Base-by-base conservation (phyloP, 2,797 vertebrate genomes). In the Sebastes matsubarae region DNA sequence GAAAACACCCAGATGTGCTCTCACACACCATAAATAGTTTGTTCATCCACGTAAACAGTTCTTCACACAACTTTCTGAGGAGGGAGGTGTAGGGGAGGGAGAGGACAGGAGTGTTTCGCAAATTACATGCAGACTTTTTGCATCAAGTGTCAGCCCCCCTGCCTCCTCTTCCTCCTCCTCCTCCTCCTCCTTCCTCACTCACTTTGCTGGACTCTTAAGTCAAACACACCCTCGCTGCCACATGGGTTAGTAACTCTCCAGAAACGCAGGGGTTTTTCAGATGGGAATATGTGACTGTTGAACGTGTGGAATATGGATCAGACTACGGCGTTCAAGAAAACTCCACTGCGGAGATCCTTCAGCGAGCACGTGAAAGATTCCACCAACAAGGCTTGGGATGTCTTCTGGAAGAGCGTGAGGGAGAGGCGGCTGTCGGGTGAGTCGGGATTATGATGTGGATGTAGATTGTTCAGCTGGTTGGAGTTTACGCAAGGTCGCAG, bases 351-450 rank as follows among this genome's bases (percentile, higher is more conserved):
- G 83, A 90, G 96, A 61, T 96, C 96, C 77, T 96, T 97, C 88
- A 97, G 97, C 7, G 95, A 97, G 72, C 96, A 96, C 6, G 90
- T 96, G 46, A 90, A 95, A 61, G 94, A 93, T 90, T 96, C 96
- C 60, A 89, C 93, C 87, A 93, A 95, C 94, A 96, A 91, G 88
- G 95, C 94, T 9, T 95, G 96, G 97, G 96, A 97, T 1, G 87
- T 91, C 69, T 95, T 97, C 94, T 97, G 97, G 97, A 97, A 87
- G 89, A 95, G 90, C 0, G 68, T 95, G 60, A 94, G 96, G 84
- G 97, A 96, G 88, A 93, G 93, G 71, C 91, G 94, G 58, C 94
- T 97, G 16, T 92, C 96, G 96, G 96, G 96, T 97, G 86, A 96
- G 95, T 89, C 10, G 11, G 20, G 32, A 60, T 52, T 52, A 10